phyloP scores from a whole-genome alignment of 2,113 vertebrate genomes.

The Himantopus leucocephalus region DNA sequence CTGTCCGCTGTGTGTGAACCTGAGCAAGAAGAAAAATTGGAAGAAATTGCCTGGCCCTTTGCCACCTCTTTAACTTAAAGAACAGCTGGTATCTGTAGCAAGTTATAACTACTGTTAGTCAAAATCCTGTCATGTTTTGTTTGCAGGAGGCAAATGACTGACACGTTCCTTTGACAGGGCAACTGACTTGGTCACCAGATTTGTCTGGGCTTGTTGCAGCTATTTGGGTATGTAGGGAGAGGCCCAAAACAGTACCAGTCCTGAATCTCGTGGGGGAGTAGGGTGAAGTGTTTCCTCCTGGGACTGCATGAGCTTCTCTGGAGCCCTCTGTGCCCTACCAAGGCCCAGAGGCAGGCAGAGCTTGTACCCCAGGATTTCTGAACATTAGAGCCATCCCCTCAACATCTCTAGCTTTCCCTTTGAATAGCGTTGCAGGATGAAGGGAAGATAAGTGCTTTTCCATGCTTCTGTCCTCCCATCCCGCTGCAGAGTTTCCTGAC shows the following conservation, averaged over 20 bases:
- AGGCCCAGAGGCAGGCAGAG: not conserved
- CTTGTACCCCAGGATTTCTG: not conserved
- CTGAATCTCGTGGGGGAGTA: not conserved
- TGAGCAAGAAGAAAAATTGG: not conserved
- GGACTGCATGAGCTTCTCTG: not conserved
- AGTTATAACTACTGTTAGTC: not conserved
- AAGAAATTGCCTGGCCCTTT: not conserved
- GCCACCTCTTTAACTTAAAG: not conserved
- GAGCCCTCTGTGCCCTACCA: not conserved
- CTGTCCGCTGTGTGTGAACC: not conserved
- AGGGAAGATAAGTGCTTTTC: not conserved
- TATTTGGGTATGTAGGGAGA: not conserved
- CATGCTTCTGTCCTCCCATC: not conserved
- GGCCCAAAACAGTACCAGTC: not conserved
- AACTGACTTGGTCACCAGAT: not conserved
- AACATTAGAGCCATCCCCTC: not conserved
- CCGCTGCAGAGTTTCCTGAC: not conserved
- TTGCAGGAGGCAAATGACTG: not conserved
- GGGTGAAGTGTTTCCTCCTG: not conserved
- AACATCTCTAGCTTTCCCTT: not conserved
- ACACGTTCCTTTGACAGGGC: not conserved
- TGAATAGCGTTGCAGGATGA: not conserved
- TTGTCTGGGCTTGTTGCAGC: not conserved
- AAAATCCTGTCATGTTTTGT: not conserved
- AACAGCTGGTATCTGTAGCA: not conserved